Conservation (phyloP, 2,797 vertebrate species). For the Sebastes taczanowskii region DNA sequence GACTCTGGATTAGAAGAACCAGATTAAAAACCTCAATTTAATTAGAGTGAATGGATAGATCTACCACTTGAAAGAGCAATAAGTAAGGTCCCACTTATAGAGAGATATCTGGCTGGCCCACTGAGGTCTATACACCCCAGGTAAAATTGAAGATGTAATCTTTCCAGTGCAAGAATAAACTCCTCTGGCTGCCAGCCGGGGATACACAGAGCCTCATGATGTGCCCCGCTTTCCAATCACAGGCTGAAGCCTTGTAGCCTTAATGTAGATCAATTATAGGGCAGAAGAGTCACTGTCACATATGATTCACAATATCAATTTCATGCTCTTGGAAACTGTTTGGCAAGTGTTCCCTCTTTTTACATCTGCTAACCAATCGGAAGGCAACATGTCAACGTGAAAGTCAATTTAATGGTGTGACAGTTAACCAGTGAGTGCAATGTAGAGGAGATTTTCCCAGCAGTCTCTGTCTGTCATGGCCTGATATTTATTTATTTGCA, state of each 20-base stretch:
- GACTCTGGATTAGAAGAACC: conserved; percentile 86
- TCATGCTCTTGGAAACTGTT: conserved; percentile 96
- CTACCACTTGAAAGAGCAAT: conserved; percentile 85
- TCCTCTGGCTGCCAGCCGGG: conserved; percentile 71
- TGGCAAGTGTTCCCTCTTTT: conserved; percentile 93
- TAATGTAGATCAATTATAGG: conserved; percentile 96
- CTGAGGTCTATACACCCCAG: conserved; percentile 81
- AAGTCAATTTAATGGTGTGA: conserved; percentile 94
- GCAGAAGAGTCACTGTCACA: conserved; percentile 95
- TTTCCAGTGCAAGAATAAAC: conserved; percentile 79
- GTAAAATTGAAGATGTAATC: conserved; percentile 87
- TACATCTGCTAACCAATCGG: conserved; percentile 99
- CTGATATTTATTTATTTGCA: conserved; percentile 96
- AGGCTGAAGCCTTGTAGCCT: conserved; percentile 75
- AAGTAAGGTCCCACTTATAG: conserved; percentile 85
- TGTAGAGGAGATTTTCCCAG: conserved; percentile 82
- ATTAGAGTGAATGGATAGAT: conserved; percentile 87
- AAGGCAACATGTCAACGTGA: conserved; percentile 89
- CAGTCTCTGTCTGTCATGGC: conserved; percentile 91
- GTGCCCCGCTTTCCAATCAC: conserved; percentile 72
- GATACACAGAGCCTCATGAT: conserved; percentile 73
- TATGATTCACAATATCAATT: conserved; percentile 99
- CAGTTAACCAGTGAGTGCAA: conserved; percentile 92
- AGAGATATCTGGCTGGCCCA: conserved; percentile 79
- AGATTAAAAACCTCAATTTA: conserved; percentile 89